These are phyloP conservation scores for Myrmophylax atrothorax DNA, from an alignment of 2,113 vertebrate genomes.

Conservation along the genomic window DNA sequence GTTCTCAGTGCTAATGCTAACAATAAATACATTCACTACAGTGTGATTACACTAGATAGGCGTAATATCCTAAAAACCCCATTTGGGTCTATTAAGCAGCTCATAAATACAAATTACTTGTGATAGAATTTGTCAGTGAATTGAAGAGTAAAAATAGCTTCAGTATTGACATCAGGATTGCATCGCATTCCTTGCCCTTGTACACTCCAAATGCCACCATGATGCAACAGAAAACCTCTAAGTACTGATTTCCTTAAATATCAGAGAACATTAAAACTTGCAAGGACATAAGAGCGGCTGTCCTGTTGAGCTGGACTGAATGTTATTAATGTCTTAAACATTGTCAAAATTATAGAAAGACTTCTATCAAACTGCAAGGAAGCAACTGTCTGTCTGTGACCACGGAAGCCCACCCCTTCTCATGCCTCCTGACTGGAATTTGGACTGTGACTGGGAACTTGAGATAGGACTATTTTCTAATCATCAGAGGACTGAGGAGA, in stretches of 20 bases:
- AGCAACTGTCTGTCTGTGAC: too few species aligned
- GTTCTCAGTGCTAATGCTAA: slow-evolving; percentile 14
- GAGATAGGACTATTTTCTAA: too few species aligned
- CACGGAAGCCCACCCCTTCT: too few species aligned
- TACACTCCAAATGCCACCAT: background rate
- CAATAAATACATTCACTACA: background rate
- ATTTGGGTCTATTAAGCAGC: background rate
- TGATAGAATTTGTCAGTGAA: background rate
- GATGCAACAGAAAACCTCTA: background rate
- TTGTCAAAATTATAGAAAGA: too few species aligned
- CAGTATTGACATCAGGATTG: background rate
- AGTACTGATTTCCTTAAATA: background rate
- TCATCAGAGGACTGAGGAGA: too few species aligned
- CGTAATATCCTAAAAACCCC: background rate
- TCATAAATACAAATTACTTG: slow-evolving; percentile 10
- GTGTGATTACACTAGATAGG: background rate
- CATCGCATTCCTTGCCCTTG: background rate
- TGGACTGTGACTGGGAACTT: too few species aligned
- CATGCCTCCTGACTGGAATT: too few species aligned
- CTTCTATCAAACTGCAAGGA: too few species aligned
- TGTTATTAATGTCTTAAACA: too few species aligned
- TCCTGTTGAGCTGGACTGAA: too few species aligned
- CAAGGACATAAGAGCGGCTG: background rate
- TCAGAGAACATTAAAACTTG: background rate
- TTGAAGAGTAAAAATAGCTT: background rate